Evolutionary conservation across 30 jellyfish, hydroid and myxozoan genomes (phyloP).

Genomic region (Aurelia aurita): DNA sequence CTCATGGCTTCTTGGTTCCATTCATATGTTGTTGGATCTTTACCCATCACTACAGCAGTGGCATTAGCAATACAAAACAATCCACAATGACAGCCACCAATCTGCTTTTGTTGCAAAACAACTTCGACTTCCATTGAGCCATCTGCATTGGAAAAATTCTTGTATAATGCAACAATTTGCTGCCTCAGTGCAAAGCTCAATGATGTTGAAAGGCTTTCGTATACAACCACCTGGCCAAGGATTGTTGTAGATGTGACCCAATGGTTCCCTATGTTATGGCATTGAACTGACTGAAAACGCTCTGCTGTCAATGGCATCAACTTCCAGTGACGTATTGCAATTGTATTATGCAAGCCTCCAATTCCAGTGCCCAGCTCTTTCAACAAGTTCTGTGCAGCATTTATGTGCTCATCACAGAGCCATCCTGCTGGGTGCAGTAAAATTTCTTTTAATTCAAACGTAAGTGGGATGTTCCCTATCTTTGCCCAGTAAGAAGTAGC

Average conservation of each 20-base stretch:
- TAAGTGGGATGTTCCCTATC: conserved; percentile 7
- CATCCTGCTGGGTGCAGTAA: conserved; percentile 12
- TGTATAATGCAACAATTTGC: conserved; percentile 23
- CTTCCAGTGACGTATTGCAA: conserved; percentile 14
- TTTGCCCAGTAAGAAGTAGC: conserved; percentile 15
- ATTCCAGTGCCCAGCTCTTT: conserved; percentile 13
- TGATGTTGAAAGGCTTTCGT: conserved; percentile 36
- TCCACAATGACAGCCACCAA: conserved; percentile 26
- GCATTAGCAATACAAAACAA: conserved; percentile 41
- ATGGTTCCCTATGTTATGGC: conserved; percentile 45
- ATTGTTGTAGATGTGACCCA: conserved; percentile 51
- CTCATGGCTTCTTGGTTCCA: conserved; percentile 7
- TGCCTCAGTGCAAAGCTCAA: conserved; percentile 7
- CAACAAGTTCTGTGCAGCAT: conserved; percentile 44
- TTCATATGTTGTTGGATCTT: conserved; percentile 19
- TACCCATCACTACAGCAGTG: conserved; percentile 19
- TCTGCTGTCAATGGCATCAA: not conserved
- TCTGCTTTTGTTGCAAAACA: conserved; percentile 36
- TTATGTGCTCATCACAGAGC: conserved; percentile 39
- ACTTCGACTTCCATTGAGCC: conserved; percentile 27
- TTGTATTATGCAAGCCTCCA: conserved; percentile 1
- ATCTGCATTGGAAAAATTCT: conserved; percentile 11
- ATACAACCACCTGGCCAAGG: conserved; percentile 22
- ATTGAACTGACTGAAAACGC: conserved; percentile 15
- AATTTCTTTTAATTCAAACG: not conserved